Conservation (phyloP, 1,140 invertebrate genomes). For the Drosophila ercepeae region DNA sequence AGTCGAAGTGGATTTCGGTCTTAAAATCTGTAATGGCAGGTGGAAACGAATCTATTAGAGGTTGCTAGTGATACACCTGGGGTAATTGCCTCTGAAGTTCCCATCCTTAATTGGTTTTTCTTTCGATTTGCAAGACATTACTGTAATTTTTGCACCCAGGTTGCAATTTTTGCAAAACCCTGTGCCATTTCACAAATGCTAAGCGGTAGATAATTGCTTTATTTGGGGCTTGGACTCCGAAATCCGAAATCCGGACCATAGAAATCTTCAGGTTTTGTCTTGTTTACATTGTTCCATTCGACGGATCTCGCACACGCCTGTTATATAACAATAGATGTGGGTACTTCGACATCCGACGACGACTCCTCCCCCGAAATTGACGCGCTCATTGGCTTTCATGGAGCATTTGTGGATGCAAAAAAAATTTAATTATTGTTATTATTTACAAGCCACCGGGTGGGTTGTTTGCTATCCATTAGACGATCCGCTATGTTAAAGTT, state of each 20-base stretch:
- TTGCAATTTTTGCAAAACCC: constrained; percentile 10
- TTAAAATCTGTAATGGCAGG: constrained; percentile 38
- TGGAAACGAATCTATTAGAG: not conserved
- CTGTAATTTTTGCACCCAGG: constrained; percentile 4
- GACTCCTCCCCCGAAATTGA: constrained; percentile 45
- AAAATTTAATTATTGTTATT: constrained; percentile 79
- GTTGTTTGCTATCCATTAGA: constrained; percentile 75
- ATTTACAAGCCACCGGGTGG: constrained; percentile 62
- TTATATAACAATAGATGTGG: constrained; percentile 34
- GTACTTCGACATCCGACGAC: constrained; percentile 49
- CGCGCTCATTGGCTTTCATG: constrained; percentile 53
- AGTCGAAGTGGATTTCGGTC: constrained; percentile 37
- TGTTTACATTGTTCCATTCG: constrained; percentile 48
- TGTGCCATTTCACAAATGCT: constrained; percentile 6
- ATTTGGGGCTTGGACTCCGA: constrained; percentile 12
- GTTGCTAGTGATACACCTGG: not conserved
- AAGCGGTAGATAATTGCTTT: constrained; percentile 38
- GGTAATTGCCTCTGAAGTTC: not conserved
- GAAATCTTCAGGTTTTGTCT: constrained; percentile 8
- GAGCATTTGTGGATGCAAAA: constrained; percentile 74
- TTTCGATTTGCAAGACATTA: not conserved
- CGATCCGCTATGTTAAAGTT: constrained; percentile 53
- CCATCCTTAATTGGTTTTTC: not conserved
- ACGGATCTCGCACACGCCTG: constrained; percentile 33
- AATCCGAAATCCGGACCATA: not conserved